A percentile compares a stretch with the other conserved stretches of the same genome.
Conservation (phyloP, 1,140 invertebrate species). For the Drosophila elegans region DNA sequence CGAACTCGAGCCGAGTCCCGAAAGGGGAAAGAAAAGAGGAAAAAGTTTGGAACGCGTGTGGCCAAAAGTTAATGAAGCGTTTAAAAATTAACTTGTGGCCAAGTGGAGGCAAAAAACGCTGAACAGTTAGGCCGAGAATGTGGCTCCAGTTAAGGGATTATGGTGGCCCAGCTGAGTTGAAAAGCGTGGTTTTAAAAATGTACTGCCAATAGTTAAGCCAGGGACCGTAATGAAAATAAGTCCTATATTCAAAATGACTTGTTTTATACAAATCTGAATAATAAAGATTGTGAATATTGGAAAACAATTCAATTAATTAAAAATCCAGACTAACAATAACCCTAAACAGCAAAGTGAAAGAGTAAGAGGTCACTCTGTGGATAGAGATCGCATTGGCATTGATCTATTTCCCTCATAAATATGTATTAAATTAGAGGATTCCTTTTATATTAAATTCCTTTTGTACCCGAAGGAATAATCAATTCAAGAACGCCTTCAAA, state of each 20-base stretch:
- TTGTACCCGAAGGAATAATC: slow-evolving; percentile 63
- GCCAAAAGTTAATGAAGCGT: slow-evolving; percentile 81
- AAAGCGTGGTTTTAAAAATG: background rate
- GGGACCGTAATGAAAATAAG: too few species aligned
- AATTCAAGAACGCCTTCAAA: slow-evolving; percentile 76
- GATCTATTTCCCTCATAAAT: slow-evolving; percentile 76
- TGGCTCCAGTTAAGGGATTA: background rate
- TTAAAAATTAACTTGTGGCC: slow-evolving; percentile 71
- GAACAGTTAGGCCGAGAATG: slow-evolving; percentile 32
- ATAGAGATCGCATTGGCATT: slow-evolving; percentile 26
- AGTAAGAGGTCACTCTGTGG: background rate
- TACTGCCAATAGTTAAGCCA: background rate
- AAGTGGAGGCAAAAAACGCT: slow-evolving; percentile 7
- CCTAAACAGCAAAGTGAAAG: background rate
- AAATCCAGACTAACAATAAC: background rate
- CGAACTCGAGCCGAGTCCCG: slow-evolving; percentile 28
- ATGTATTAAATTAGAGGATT: slow-evolving; percentile 70
- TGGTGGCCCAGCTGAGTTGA: background rate
- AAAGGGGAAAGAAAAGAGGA: slow-evolving; percentile 36
- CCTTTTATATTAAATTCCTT: slow-evolving; percentile 36
- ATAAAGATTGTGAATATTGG: background rate
- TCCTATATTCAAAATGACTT: too few species aligned
- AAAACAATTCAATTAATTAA: background rate
- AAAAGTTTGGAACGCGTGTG: slow-evolving; percentile 68
- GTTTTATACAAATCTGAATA: too few species aligned